Evolutionary conservation across 1,140 invertebrate species (phyloP), one percentile per base, ranked within the genome.

Genomic region (Capitella teleta): DNA sequence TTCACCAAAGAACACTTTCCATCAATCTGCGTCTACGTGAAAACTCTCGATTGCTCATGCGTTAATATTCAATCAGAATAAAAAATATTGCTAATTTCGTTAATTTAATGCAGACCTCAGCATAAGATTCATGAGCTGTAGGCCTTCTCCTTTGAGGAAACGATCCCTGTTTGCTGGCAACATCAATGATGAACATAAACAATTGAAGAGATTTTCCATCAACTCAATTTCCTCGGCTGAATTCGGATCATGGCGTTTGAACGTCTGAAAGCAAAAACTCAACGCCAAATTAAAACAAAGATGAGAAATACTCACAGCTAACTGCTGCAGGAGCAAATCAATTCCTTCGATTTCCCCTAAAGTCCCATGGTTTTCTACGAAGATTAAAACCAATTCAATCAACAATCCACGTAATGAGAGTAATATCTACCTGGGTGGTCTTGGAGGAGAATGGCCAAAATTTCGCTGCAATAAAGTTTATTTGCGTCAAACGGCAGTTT

Each of bases 141-240:
- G 74, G 6, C 93, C 92, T 78, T 97, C 93, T 0, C 90, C 92
- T 58, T 86, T 81, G 12, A 98, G 74, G 70, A 99, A 99, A 51
- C 83, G 79, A 45, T 92, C 86, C 52, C 91, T 78, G 73, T 99
- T 99, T 46, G 81, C 71, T 5, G 82, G 75, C 47, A 83, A 78
- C 81, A 97, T 85, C 41, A 99, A 76, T 52, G 88, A 82, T 10
- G 91, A 95, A 69, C 95, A 98, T 14, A 99, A 74, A 56, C 84
- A 83, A 67, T 98, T 87, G 64, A 98, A 99, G 38, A 99, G 74
- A 75, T 98, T 98, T 69, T 98, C 94, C 93, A 99, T 98, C 63
- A 92, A 85, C 74, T 99, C 96, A 61, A 88, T 82, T 70, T 99
- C 95, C 71, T 98, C 93, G 8, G 80, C 80, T 47, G 80, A 82